Evolutionary conservation across 2,888 invertebrate species (phyloP).

Genomic region (Eristalis arbustorum): DNA sequence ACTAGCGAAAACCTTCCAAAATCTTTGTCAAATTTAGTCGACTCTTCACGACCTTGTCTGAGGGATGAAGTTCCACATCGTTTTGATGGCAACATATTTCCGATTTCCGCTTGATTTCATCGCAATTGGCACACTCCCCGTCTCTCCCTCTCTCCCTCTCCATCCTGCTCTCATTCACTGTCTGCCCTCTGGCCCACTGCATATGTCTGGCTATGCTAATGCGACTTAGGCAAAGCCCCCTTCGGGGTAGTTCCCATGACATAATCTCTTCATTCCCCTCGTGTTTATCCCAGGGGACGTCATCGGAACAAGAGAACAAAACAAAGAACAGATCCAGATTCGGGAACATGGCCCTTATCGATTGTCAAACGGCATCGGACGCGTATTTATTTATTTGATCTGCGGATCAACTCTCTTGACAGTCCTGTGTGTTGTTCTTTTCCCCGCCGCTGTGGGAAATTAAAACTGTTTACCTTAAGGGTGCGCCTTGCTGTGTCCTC

Average conservation of each 20-base stretch:
- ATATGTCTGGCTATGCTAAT: slow-evolving; percentile 29
- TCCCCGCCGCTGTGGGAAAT: slow-evolving; percentile 49
- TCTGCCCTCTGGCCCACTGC: background rate
- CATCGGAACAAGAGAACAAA: slow-evolving; percentile 9
- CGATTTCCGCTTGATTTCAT: background rate
- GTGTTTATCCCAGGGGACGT: slow-evolving; percentile 34
- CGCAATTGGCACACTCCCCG: background rate
- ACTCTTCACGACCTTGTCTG: too few species aligned
- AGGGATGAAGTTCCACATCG: too few species aligned
- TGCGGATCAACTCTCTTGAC: slow-evolving; percentile 52
- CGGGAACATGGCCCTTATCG: slow-evolving; percentile 20
- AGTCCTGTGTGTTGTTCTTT: slow-evolving; percentile 43
- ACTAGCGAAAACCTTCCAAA: too few species aligned
- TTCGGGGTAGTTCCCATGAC: slow-evolving; percentile 48
- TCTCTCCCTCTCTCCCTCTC: background rate
- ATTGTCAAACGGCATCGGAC: slow-evolving; percentile 47
- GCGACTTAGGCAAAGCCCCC: slow-evolving; percentile 39
- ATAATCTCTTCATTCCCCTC: slow-evolving; percentile 46
- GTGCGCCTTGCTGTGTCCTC: slow-evolving; percentile 32
- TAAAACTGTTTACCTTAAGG: slow-evolving; percentile 62
- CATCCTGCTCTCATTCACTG: background rate
- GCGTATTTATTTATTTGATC: slow-evolving; percentile 61
- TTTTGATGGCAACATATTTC: too few species aligned
- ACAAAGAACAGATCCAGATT: slow-evolving; percentile 34
- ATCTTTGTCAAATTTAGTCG: too few species aligned